Percentiles rank a stretch among this genome's conserved stretches.
phyloP scores from a whole-genome alignment of 2,113 vertebrate species.

The Bubo scandiacus region DNA sequence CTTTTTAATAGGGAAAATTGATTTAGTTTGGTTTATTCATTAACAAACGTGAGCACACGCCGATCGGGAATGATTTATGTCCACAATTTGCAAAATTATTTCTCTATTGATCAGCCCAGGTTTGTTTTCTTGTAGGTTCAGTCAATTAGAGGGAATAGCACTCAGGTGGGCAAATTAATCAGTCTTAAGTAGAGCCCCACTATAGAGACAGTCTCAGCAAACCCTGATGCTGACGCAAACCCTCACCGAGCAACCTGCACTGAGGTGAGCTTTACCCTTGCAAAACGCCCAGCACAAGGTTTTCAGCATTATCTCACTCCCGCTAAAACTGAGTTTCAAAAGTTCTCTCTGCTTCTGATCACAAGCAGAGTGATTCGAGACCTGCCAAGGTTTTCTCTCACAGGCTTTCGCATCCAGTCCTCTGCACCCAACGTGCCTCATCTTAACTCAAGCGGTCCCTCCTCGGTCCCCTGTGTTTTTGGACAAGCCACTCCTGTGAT shows the following conservation, averaged over 20 bases:
- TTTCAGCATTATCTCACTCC: background rate
- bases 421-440: background rate
- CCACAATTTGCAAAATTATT: conserved; percentile 81
- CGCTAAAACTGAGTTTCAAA: background rate
- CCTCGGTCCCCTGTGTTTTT: background rate
- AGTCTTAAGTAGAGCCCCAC: background rate
- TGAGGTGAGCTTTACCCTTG: background rate
- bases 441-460: too few species aligned
- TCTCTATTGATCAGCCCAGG: conserved; percentile 71
- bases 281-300: background rate
- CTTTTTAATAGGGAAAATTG: conserved; percentile 76
- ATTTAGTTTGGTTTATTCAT: conserved; percentile 70
- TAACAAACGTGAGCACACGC: conserved; percentile 54
- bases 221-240: background rate
- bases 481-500: accelerated
- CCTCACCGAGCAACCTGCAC: accelerated
- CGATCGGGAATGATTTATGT: conserved; percentile 74
- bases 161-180: conserved; percentile 62
- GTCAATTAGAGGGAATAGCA: conserved; percentile 68
- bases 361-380: accelerated
- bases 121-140: conserved; percentile 69
- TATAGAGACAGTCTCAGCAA: background rate
- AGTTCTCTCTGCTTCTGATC: background rate
- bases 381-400: background rate
- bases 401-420: background rate